A percentile compares a stretch with the other conserved stretches of the same genome.
Conservation (phyloP, 2,113 vertebrate genomes). For the Daphoenositta chrysoptera region DNA sequence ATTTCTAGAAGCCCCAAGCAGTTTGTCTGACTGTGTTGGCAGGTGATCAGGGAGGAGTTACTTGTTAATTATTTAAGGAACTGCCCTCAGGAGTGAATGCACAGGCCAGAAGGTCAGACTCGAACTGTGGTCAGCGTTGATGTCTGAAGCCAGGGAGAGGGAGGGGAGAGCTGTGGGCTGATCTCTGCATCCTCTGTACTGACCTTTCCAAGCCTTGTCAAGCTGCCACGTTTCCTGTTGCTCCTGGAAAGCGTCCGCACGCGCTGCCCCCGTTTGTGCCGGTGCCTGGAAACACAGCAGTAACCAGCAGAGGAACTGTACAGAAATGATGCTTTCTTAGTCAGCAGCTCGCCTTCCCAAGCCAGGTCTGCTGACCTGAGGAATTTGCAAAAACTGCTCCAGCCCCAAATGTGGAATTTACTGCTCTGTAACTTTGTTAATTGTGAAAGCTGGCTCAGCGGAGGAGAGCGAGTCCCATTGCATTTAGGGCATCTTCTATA, state of each 20-base stretch:
- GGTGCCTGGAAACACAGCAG: not conserved
- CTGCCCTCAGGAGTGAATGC: not conserved
- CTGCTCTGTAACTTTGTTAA: not conserved
- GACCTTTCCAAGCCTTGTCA: not conserved
- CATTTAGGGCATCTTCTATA: not conserved
- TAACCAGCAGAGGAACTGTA: not conserved
- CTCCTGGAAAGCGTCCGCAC: not conserved
- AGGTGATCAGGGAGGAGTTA: not conserved
- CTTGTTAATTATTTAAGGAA: not conserved
- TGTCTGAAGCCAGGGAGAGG: not conserved
- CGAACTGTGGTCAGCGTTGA: accelerated
- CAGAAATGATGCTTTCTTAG: not conserved
- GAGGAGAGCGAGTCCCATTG: not conserved
- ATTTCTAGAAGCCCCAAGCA: not conserved
- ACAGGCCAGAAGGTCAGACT: not conserved
- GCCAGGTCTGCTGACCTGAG: not conserved
- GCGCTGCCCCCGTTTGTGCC: not conserved
- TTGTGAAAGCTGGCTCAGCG: not conserved
- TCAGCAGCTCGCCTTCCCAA: not conserved
- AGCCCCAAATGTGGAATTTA: not conserved
- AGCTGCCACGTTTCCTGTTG: not conserved
- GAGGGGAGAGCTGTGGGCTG: not conserved
- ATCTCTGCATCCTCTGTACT: not conserved
- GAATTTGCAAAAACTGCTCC: not conserved
- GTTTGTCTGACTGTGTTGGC: not conserved